phyloP scores from a whole-genome alignment of 1,140 invertebrate species.

The Uloborus diversus region DNA sequence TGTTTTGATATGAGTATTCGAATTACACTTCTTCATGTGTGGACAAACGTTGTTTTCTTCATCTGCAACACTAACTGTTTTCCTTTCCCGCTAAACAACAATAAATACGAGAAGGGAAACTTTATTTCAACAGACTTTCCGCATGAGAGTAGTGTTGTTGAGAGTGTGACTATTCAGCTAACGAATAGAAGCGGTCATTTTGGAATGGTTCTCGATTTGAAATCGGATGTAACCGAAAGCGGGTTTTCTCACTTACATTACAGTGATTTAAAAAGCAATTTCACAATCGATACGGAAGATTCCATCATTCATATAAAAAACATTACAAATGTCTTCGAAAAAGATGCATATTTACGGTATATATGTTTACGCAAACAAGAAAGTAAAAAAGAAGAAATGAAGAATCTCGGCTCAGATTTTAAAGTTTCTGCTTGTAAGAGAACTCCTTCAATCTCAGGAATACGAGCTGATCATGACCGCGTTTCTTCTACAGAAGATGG shows the following conservation, averaged over 20 bases:
- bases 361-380: neutral
- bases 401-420: neutral
- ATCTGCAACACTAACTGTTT: too few species aligned
- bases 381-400: neutral
- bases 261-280: neutral
- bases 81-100: too few species aligned
- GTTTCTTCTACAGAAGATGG: neutral
- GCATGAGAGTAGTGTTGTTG: too few species aligned
- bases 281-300: neutral
- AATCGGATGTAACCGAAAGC: neutral
- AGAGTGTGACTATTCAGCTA: too few species aligned
- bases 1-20: too few species aligned
- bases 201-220: constrained; percentile 41
- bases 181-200: too few species aligned
- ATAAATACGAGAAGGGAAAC: too few species aligned
- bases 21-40: too few species aligned
- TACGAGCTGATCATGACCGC: neutral
- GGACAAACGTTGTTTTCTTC: too few species aligned
- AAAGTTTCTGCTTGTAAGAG: neutral
- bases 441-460: neutral
- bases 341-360: neutral
- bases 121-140: too few species aligned
- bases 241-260: neutral
- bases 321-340: too few species aligned
- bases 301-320: neutral